Conservation (phyloP, 2,888 invertebrate species). For the Agonopterix alstromeriana region DNA sequence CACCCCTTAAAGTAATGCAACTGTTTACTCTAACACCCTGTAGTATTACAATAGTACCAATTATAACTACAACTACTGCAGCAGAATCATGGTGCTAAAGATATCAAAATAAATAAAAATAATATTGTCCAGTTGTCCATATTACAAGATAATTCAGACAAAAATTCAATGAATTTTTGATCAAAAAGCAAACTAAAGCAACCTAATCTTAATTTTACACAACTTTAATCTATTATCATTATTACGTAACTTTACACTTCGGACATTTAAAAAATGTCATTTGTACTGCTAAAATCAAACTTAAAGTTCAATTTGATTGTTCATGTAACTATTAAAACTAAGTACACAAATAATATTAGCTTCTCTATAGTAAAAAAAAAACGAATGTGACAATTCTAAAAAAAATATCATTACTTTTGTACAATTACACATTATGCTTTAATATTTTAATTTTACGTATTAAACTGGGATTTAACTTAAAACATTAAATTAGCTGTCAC, state of each 20-base stretch:
- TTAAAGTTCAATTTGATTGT: not conserved
- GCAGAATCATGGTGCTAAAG: too few relatives aligned
- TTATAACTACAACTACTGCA: too few relatives aligned
- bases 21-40: too few relatives aligned
- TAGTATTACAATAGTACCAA: too few relatives aligned
- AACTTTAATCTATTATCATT: not conserved
- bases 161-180: too few relatives aligned
- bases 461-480: constrained; percentile 13
- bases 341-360: not conserved
- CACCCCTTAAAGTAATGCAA: too few relatives aligned
- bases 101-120: too few relatives aligned
- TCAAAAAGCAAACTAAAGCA: too few relatives aligned
- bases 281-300: constrained; percentile 2
- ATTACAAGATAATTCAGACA: too few relatives aligned
- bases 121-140: too few relatives aligned
- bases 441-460: constrained; percentile 3
- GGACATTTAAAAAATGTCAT: not conserved
- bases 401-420: constrained; percentile 12
- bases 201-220: not conserved
- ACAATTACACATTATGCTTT: constrained; percentile 16
- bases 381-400: constrained; percentile 2
- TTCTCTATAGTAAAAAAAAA: constrained; percentile 1
- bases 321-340: not conserved
- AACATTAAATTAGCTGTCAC: constrained; percentile 25
- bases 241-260: not conserved